Evolutionary conservation across 1,140 invertebrate genomes (phyloP).

Genomic region (Hirudo medicinalis): DNA sequence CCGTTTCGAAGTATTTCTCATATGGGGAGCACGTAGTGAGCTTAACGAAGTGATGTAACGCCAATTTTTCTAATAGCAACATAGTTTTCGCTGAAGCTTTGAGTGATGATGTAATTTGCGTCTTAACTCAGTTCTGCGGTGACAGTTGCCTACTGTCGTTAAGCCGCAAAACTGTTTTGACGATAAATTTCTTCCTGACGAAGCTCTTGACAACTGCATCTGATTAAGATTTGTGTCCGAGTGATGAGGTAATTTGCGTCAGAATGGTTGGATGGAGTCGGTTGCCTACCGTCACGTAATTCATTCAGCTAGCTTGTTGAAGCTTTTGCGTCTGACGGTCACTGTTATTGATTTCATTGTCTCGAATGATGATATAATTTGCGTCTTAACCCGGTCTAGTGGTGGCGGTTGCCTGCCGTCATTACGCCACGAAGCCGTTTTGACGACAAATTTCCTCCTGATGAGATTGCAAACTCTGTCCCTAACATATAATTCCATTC

Average conservation of each 20-base stretch:
- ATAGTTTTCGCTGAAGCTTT: neutral
- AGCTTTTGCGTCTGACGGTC: neutral
- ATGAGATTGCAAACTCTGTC: no score
- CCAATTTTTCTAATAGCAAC: no score
- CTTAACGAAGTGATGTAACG: no score
- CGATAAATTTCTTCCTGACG: conserved; percentile 1
- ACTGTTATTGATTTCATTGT: neutral
- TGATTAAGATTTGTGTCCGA: neutral
- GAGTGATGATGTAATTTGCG: conserved; percentile 10
- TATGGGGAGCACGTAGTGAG: no score
- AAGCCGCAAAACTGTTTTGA: neutral
- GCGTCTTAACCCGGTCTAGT: conserved; percentile 2
- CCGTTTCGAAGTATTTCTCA: no score
- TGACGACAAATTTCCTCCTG: conserved; percentile 1
- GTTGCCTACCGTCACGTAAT: conserved; percentile 3
- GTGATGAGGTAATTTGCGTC: conserved; percentile 11
- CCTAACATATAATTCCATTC: no score
- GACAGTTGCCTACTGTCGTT: neutral
- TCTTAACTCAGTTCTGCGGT: neutral
- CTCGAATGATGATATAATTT: conserved; percentile 6
- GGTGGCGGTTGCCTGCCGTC: conserved; percentile 3
- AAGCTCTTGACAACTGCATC: no score
- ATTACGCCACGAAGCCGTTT: neutral
- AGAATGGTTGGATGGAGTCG: neutral
- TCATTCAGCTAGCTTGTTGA: neutral